Conservation (phyloP, 2,888 invertebrate genomes). For the Hesperia comma region DNA sequence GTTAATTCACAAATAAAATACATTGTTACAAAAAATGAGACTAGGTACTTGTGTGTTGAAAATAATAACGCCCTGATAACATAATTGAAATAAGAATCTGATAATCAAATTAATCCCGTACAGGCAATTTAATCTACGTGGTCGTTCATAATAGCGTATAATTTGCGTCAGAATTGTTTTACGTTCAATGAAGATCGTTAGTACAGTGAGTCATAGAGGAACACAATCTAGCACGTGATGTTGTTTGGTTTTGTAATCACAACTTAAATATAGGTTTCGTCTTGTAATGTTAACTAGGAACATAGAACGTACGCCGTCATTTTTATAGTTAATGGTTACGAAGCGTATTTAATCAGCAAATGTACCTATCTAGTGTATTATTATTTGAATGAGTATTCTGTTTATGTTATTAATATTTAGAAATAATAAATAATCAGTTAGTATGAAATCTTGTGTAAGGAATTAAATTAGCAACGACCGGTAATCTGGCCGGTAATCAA, state of each 20-base stretch:
- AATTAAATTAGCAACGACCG: too few species aligned
- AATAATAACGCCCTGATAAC: constrained; percentile 67
- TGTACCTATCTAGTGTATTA: background rate
- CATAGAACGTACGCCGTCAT: background rate
- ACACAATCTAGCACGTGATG: constrained; percentile 68
- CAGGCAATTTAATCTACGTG: constrained; percentile 77
- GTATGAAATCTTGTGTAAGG: too few species aligned
- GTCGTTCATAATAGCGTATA: constrained; percentile 74
- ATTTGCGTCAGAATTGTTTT: constrained; percentile 80
- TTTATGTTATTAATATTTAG: too few species aligned
- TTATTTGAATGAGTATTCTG: too few species aligned
- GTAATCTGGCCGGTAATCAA: too few species aligned
- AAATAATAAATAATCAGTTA: too few species aligned
- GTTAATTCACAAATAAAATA: constrained; percentile 39
- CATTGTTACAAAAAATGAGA: constrained; percentile 62
- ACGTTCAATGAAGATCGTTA: constrained; percentile 73
- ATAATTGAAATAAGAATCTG: constrained; percentile 78
- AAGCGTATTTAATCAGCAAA: background rate
- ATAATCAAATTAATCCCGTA: constrained; percentile 78
- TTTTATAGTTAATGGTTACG: background rate
- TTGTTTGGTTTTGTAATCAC: constrained; percentile 78
- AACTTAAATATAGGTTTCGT: constrained; percentile 71
- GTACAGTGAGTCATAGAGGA: constrained; percentile 61
- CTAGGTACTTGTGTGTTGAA: constrained; percentile 49
- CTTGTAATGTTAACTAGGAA: constrained; percentile 56